Evolutionary conservation across 2,113 vertebrate genomes (phyloP).

Genomic region (Protobothrops flavoviridis): DNA sequence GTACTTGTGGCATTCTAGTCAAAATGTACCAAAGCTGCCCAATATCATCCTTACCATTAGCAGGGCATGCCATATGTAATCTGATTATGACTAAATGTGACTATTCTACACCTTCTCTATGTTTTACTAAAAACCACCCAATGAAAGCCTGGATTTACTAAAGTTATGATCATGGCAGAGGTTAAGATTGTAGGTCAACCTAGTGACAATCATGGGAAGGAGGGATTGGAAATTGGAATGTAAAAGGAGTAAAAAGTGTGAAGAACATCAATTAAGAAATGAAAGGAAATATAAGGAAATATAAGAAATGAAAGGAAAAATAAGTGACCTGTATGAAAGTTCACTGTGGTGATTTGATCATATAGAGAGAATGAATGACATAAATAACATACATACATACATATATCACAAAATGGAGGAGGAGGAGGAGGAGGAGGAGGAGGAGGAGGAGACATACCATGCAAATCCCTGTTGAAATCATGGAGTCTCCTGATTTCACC

Average conservation of each 20-base stretch:
- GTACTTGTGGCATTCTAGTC: background rate
- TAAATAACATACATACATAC: too few species aligned
- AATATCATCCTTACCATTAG: background rate
- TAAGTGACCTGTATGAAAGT: background rate
- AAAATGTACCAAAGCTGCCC: background rate
- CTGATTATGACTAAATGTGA: background rate
- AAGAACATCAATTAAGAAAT: background rate
- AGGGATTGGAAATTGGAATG: background rate
- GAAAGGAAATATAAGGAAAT: background rate
- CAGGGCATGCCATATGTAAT: background rate
- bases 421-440: accelerated
- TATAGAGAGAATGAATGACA: too few species aligned
- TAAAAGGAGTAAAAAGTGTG: background rate
- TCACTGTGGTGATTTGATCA: background rate
- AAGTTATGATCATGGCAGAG: background rate
- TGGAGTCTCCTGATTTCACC: constrained; percentile 84
- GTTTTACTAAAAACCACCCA: background rate
- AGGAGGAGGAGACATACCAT: constrained; percentile 65
- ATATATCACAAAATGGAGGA: background rate
- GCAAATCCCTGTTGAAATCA: constrained; percentile 86
- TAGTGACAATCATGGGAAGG: background rate
- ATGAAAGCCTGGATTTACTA: background rate
- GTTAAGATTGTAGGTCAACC: background rate
- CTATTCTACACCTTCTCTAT: background rate
- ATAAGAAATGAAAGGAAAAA: background rate